Conservation (phyloP, 1,140 invertebrate genomes). For the Lerema accius region DNA sequence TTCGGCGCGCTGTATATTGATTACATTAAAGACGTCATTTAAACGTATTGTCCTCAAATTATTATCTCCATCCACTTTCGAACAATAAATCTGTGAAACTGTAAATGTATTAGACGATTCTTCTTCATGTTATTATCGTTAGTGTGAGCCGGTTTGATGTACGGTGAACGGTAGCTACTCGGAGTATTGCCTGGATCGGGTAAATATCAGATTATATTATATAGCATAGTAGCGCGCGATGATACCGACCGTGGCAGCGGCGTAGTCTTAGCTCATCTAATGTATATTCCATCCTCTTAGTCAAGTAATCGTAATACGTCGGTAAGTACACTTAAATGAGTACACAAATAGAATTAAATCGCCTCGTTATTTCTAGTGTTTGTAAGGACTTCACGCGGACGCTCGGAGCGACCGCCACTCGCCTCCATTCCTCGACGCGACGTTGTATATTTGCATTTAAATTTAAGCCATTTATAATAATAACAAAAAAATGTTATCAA, state of each 20-base stretch:
- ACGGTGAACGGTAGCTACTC: slow-evolving; percentile 42
- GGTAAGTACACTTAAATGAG: slow-evolving; percentile 73
- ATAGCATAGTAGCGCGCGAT: slow-evolving; percentile 56
- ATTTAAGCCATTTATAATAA: slow-evolving; percentile 54
- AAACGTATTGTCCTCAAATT: slow-evolving; percentile 64
- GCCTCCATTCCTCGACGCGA: slow-evolving; percentile 69
- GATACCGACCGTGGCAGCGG: slow-evolving; percentile 46
- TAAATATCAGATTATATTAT: slow-evolving; percentile 53
- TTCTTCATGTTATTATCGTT: slow-evolving; percentile 37
- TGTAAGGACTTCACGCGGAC: slow-evolving; percentile 62
- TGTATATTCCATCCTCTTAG: slow-evolving; percentile 81
- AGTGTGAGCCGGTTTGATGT: too few species aligned
- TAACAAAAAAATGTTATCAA: slow-evolving; percentile 53
- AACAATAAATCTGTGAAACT: slow-evolving; percentile 72
- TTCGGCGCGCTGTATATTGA: slow-evolving; percentile 61
- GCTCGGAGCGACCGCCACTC: slow-evolving; percentile 63
- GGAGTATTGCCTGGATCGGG: slow-evolving; percentile 34
- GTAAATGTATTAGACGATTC: slow-evolving; percentile 47
- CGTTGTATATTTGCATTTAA: slow-evolving; percentile 71
- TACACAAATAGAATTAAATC: slow-evolving; percentile 66
- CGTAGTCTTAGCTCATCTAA: slow-evolving; percentile 71
- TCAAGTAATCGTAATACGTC: slow-evolving; percentile 50
- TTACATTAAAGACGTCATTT: slow-evolving; percentile 53
- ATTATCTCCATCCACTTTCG: slow-evolving; percentile 76
- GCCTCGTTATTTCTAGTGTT: slow-evolving; percentile 72